These are phyloP conservation scores for Phocoena sinus DNA, from an alignment of 2,113 vertebrate species.

Conservation along the genomic window DNA sequence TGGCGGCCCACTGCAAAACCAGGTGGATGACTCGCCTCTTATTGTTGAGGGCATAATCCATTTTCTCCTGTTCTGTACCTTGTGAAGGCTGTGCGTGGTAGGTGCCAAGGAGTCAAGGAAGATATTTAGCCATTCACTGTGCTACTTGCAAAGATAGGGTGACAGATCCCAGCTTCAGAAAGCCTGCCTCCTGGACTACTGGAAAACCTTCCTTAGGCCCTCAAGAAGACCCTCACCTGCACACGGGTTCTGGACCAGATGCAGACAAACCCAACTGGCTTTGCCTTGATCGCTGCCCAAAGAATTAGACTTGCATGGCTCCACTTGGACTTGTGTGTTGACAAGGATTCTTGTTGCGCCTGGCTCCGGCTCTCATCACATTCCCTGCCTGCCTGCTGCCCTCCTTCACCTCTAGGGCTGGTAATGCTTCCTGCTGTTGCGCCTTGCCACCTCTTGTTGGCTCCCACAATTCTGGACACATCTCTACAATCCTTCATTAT, in stretches of 20 bases:
- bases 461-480: not conserved
- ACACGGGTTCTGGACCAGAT: not conserved
- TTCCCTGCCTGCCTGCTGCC: not conserved
- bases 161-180: not conserved
- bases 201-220: not conserved
- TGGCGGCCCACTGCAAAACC: constrained; percentile 90
- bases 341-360: not conserved
- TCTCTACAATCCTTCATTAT: not conserved
- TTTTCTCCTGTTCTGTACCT: constrained; percentile 95
- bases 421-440: not conserved
- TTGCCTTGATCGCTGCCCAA: not conserved
- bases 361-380: not conserved
- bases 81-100: constrained; percentile 95
- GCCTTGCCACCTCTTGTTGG: not conserved
- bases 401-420: not conserved
- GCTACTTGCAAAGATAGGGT: not conserved
- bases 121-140: constrained; percentile 4
- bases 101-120: constrained; percentile 90
- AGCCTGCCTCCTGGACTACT: not conserved
- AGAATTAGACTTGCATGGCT: not conserved
- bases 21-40: constrained; percentile 94
- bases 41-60: constrained; percentile 97
- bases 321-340: not conserved
- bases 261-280: not conserved
- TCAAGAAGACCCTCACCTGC: not conserved